Percentiles rank a stretch among this genome's conserved stretches.
Evolutionary conservation across 1,140 invertebrate genomes (phyloP).

Genomic region (Coenobita brevimanus): DNA sequence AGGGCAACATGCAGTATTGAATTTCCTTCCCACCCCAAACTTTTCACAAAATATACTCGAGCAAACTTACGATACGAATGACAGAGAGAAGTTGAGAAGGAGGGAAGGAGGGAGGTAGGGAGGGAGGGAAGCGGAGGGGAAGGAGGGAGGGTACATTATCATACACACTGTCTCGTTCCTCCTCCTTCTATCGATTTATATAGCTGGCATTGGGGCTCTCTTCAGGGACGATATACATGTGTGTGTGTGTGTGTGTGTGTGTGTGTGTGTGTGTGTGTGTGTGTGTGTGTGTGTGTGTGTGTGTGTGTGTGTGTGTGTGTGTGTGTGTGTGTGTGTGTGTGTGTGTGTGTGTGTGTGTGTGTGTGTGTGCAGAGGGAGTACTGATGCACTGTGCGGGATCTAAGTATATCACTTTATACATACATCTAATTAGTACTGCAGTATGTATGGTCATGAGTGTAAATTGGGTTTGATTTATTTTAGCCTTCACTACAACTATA

Average conservation of each 20-base stretch:
- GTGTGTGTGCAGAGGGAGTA: background rate
- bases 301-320: slow-evolving; percentile 25
- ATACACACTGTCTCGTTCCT: slow-evolving; percentile 51
- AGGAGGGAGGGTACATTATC: slow-evolving; percentile 33
- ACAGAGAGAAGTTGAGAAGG: slow-evolving; percentile 45
- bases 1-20: slow-evolving; percentile 65
- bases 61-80: slow-evolving; percentile 61
- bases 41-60: slow-evolving; percentile 62
- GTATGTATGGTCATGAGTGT: too few species aligned
- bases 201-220: too few species aligned
- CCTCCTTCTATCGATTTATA: too few species aligned
- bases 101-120: slow-evolving; percentile 23
- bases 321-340: too few species aligned
- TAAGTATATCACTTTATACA: background rate
- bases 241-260: too few species aligned
- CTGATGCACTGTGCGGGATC: background rate
- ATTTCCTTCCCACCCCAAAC: slow-evolving; percentile 60
- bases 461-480: too few species aligned
- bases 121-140: slow-evolving; percentile 41
- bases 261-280: too few species aligned
- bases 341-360: slow-evolving; percentile 21
- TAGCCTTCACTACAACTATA: too few species aligned
- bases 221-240: too few species aligned
- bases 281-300: too few species aligned
- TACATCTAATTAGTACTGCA: background rate